Percentiles rank a stretch among this genome's conserved stretches.
phyloP scores from a whole-genome alignment of 1,140 invertebrate species.

The Heliconius eleuchia region DNA sequence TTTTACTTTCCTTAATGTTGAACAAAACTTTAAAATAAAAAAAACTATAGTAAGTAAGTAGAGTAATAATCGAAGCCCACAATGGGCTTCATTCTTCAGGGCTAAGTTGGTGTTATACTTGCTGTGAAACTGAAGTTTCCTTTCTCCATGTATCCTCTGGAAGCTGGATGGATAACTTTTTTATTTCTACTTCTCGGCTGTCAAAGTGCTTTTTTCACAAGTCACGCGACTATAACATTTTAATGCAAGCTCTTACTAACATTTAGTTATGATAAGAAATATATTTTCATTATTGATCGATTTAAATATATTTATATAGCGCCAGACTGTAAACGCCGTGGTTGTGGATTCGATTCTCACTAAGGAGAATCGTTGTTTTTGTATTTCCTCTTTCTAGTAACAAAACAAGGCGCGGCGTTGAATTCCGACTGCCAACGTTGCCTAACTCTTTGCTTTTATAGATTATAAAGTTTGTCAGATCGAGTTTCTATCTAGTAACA shows the following conservation, averaged over 20 bases:
- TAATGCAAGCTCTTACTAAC: slow-evolving; percentile 41
- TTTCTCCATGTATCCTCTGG: slow-evolving; percentile 47
- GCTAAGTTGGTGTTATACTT: neutral
- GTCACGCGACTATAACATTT: slow-evolving; percentile 53
- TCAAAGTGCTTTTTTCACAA: slow-evolving; percentile 47
- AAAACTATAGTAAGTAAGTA: too few species aligned
- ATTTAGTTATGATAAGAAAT: neutral
- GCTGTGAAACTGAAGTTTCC: slow-evolving; percentile 46
- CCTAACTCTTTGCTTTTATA: neutral
- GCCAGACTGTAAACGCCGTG: too few species aligned
- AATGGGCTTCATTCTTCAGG: neutral
- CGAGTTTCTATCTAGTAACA: slow-evolving; percentile 25
- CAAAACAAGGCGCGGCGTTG: neutral
- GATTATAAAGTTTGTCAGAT: neutral
- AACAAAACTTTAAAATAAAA: too few species aligned
- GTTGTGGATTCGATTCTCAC: too few species aligned
- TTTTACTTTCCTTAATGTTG: too few species aligned
- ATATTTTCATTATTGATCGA: neutral
- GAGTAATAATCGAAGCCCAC: too few species aligned
- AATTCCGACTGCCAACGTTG: neutral
- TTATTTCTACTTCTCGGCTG: slow-evolving; percentile 58
- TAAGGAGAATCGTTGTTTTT: too few species aligned
- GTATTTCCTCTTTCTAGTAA: too few species aligned
- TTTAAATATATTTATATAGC: neutral
- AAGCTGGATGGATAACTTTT: slow-evolving; percentile 46